phyloP scores from a whole-genome alignment of 2,113 vertebrate species.

The Actenoides hombroni region DNA sequence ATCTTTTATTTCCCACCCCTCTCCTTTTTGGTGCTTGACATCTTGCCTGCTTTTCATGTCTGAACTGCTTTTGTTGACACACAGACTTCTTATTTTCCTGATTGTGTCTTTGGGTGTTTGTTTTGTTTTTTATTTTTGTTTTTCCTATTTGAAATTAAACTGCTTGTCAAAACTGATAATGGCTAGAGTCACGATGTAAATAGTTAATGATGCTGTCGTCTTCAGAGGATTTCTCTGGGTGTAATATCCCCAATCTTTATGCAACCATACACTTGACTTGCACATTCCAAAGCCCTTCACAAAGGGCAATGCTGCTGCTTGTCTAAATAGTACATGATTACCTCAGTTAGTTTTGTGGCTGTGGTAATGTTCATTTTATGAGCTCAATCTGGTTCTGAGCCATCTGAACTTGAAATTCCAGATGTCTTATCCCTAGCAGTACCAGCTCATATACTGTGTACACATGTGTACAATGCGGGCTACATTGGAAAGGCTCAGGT shows the following conservation, averaged over 20 bases:
- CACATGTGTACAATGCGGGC: slow-evolving; percentile 18
- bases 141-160: slow-evolving; percentile 65
- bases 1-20: not conserved
- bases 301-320: slow-evolving; percentile 51
- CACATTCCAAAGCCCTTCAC: slow-evolving; percentile 63
- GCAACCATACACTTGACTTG: slow-evolving; percentile 59
- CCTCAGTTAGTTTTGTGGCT: slow-evolving; percentile 36
- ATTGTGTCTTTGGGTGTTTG: not conserved
- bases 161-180: slow-evolving; percentile 63
- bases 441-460: slow-evolving; percentile 2
- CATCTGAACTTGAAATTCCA: slow-evolving; percentile 37
- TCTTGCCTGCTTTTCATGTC: slow-evolving; percentile 24
- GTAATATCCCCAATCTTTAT: slow-evolving; percentile 61
- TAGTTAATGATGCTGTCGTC: slow-evolving; percentile 45
- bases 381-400: slow-evolving; percentile 50
- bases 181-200: not conserved
- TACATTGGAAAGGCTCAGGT: not conserved
- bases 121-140: slow-evolving; percentile 32
- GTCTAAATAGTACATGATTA: slow-evolving; percentile 55
- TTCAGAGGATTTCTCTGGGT: slow-evolving; percentile 45
- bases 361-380: slow-evolving; percentile 59
- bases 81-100: not conserved
- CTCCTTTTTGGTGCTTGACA: not conserved
- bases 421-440: slow-evolving; percentile 17
- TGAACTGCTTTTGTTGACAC: slow-evolving; percentile 8